phyloP scores from a whole-genome alignment of 2,888 invertebrate species.

The Xestobium rufovillosum region DNA sequence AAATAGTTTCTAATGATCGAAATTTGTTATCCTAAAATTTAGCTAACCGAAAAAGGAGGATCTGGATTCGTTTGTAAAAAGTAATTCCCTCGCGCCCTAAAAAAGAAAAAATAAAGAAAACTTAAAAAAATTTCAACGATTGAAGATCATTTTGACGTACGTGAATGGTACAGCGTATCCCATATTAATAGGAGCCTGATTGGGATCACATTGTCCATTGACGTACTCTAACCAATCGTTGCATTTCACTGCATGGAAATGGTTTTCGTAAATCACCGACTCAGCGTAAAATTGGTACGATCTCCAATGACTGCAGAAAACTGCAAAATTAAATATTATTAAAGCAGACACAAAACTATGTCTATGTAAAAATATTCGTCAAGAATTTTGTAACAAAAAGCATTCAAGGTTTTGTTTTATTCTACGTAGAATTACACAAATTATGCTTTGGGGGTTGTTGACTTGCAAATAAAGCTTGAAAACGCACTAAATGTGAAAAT shows the following conservation, averaged over 20 bases:
- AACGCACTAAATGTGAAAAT: too few relatives aligned
- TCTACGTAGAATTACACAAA: too few relatives aligned
- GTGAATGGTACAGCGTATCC: conserved; percentile 45
- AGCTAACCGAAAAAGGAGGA: conserved; percentile 38
- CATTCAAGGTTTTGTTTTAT: too few relatives aligned
- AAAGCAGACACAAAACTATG: neutral
- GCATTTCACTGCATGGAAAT: conserved; percentile 47
- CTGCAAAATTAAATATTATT: conserved; percentile 36
- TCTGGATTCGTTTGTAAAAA: conserved; percentile 47
- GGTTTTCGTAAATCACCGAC: conserved; percentile 46
- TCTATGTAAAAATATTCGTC: too few relatives aligned
- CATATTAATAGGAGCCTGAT: conserved; percentile 40
- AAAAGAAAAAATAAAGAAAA: conserved; percentile 29
- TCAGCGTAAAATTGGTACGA: conserved; percentile 55
- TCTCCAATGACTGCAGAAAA: conserved; percentile 60
- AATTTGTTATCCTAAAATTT: neutral
- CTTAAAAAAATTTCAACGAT: conserved; percentile 35
- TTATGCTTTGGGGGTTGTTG: conserved; percentile 1
- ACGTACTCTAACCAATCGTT: conserved; percentile 45
- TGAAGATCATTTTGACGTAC: conserved; percentile 38
- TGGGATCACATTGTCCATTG: conserved; percentile 42
- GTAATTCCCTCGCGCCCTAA: conserved; percentile 49
- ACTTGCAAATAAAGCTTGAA: neutral
- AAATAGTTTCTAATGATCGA: too few relatives aligned
- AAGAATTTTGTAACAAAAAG: too few relatives aligned